A percentile compares a stretch with the other conserved stretches of the same genome.
Evolutionary conservation across 2,113 vertebrate genomes (phyloP).

Genomic region (Puma concolor): DNA sequence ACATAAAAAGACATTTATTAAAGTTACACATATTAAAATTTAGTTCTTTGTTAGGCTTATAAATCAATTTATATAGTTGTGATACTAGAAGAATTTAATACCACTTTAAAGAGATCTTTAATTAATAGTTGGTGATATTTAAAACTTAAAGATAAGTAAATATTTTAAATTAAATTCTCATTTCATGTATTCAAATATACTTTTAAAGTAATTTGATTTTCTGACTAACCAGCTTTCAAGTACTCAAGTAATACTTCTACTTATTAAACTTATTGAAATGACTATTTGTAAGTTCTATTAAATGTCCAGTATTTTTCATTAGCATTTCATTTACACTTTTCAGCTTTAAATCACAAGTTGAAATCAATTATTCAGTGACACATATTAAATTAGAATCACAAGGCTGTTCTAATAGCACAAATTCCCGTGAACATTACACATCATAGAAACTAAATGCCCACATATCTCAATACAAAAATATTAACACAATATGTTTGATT

Average conservation of each 20-base stretch:
- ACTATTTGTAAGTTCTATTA: conserved; percentile 4
- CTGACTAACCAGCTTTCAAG: conserved; percentile 3
- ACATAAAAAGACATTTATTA: neutral
- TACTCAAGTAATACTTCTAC: neutral
- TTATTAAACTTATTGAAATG: conserved; percentile 45
- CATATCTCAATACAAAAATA: neutral
- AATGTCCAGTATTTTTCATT: conserved; percentile 31
- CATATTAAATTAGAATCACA: conserved; percentile 38
- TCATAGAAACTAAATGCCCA: neutral
- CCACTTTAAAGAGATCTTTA: neutral
- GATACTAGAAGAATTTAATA: neutral
- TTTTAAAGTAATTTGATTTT: conserved; percentile 3
- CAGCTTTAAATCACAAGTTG: neutral
- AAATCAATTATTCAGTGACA: conserved; percentile 35
- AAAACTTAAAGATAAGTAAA: neutral
- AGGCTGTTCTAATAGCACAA: neutral
- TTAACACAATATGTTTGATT: neutral
- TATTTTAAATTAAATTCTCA: conserved; percentile 46
- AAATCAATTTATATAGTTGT: neutral
- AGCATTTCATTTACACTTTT: neutral
- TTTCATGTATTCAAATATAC: neutral
- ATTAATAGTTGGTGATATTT: neutral
- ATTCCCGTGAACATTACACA: neutral
- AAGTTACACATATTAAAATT: neutral
- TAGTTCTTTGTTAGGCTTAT: neutral